These are phyloP conservation scores for Ceratitis capitata DNA, from an alignment of 1,140 invertebrate genomes.

Conservation along the genomic window DNA sequence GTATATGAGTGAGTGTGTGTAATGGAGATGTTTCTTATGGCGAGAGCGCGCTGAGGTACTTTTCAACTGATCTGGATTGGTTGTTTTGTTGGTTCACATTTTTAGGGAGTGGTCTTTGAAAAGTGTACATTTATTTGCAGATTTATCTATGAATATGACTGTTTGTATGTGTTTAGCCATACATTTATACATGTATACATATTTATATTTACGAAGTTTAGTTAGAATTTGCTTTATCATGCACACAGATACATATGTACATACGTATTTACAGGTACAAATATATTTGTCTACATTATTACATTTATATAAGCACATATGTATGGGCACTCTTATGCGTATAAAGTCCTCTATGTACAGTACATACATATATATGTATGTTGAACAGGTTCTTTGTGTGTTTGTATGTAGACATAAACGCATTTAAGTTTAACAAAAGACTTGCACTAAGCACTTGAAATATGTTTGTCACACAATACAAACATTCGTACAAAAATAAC, in stretches of 20 bases:
- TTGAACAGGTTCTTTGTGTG: background rate
- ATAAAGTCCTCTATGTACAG: background rate
- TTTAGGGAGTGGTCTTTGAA: constrained; percentile 60
- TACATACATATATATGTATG: background rate
- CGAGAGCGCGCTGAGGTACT: background rate
- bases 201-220: constrained; percentile 22
- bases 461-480: background rate
- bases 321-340: background rate
- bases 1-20: background rate
- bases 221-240: background rate
- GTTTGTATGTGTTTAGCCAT: background rate
- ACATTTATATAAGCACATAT: background rate
- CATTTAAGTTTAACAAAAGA: too few species aligned
- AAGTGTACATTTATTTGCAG: background rate
- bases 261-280: background rate
- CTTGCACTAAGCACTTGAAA: background rate
- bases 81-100: constrained; percentile 48
- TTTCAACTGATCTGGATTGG: constrained; percentile 55
- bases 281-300: background rate
- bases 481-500: background rate
- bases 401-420: background rate
- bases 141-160: background rate
- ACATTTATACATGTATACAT: background rate
- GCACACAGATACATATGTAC: background rate
- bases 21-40: background rate